Evolutionary conservation across 2,797 vertebrate genomes (phyloP).

Genomic region (Lateolabrax maculatus): DNA sequence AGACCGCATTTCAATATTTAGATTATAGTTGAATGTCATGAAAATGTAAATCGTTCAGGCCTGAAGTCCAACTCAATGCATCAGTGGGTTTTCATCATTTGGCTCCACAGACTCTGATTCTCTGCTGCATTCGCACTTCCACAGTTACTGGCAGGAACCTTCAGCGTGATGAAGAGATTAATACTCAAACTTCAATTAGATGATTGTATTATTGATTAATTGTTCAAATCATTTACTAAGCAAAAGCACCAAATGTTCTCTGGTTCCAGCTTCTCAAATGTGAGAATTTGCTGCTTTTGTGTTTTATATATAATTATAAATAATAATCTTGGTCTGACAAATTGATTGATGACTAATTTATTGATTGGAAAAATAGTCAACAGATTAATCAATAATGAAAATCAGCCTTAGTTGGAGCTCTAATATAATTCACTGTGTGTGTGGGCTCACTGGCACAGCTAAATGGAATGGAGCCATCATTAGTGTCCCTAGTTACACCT

Average conservation of each 20-base stretch:
- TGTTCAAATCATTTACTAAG: not conserved
- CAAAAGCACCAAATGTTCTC: not conserved
- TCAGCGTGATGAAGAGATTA: constrained; percentile 13
- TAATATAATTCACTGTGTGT: not conserved
- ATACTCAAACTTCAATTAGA: not conserved
- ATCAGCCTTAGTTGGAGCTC: not conserved
- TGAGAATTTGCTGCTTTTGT: no score
- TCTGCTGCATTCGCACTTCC: constrained; percentile 15
- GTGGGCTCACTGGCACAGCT: not conserved
- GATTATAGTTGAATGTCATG: not conserved
- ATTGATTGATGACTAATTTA: not conserved
- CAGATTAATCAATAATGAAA: not conserved
- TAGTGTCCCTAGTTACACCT: not conserved
- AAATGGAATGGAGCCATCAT: not conserved
- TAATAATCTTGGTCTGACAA: not conserved
- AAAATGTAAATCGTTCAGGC: not conserved
- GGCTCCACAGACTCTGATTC: constrained; percentile 5
- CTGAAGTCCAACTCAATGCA: constrained; percentile 8
- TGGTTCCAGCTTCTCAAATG: not conserved
- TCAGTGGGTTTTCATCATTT: constrained; percentile 14
- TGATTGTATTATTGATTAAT: not conserved
- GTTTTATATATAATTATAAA: not conserved
- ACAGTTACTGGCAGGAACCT: constrained; percentile 14
- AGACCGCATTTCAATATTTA: constrained; percentile 1
- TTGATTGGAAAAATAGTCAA: not conserved